A percentile compares a stretch with the other conserved stretches of the same genome.
Conservation (phyloP, 2,888 invertebrate genomes). For the Tenthredo amoena region DNA sequence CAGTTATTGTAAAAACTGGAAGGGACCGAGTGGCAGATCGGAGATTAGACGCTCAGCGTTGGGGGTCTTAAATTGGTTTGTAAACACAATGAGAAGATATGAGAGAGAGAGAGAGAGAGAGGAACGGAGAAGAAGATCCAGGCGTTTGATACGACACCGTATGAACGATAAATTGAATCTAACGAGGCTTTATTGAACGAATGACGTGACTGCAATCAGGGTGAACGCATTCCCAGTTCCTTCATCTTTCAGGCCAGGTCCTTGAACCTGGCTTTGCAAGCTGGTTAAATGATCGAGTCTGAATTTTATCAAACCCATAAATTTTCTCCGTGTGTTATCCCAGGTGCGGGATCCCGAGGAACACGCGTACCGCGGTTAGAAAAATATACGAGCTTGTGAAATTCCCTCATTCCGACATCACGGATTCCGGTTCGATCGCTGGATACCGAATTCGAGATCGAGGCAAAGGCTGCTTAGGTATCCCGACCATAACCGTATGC, state of each 20-base stretch:
- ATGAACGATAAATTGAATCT: slow-evolving; percentile 1
- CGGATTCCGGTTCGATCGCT: too few relatives aligned
- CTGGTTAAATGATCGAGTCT: not conserved
- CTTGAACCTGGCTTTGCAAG: not conserved
- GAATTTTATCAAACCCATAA: slow-evolving; percentile 16
- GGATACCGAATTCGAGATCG: not conserved
- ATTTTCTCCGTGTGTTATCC: not conserved
- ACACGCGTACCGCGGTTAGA: not conserved
- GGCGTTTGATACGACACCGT: not conserved
- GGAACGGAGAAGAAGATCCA: not conserved
- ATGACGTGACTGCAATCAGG: slow-evolving; percentile 17
- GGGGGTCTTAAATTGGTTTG: not conserved
- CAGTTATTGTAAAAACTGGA: not conserved
- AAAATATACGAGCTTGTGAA: not conserved
- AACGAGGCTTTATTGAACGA: slow-evolving; percentile 28
- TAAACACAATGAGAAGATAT: not conserved
- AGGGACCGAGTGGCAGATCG: not conserved
- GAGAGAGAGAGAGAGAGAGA: not conserved
- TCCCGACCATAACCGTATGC: not conserved
- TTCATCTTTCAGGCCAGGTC: not conserved
- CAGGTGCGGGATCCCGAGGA: not conserved
- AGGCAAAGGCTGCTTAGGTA: not conserved
- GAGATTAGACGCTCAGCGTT: not conserved
- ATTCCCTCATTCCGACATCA: not conserved
- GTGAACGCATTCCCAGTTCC: not conserved